Percentiles rank a stretch among this genome's conserved stretches.
phyloP scores from a whole-genome alignment of 2,888 invertebrate species.

The Anoncus sp. region DNA sequence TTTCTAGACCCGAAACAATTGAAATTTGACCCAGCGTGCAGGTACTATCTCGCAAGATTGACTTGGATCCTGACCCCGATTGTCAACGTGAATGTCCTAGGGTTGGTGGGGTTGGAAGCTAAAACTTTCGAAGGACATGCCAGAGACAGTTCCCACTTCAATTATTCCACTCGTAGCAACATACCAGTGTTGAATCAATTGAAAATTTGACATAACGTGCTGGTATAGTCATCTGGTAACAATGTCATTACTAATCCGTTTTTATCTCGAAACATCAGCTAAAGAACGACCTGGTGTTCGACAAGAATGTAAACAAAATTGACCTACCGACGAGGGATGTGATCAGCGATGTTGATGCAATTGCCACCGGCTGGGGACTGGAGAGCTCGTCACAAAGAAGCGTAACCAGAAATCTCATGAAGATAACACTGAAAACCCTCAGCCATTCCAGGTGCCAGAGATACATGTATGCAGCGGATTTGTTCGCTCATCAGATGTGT shows the following conservation, averaged over 20 bases:
- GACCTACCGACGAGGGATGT: conserved; percentile 20
- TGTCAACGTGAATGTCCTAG: no score
- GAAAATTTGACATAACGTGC: no score
- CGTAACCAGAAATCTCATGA: not conserved
- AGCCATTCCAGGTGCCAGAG: not conserved
- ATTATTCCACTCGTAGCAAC: no score
- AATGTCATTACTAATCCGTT: not conserved
- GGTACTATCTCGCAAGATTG: no score
- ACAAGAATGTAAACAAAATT: conserved; percentile 34
- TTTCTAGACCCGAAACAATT: no score
- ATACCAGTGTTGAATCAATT: no score
- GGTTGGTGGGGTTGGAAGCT: not conserved
- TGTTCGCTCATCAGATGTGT: conserved; percentile 44
- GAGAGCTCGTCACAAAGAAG: not conserved
- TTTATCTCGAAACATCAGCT: conserved; percentile 20
- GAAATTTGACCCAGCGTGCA: no score
- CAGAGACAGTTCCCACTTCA: no score
- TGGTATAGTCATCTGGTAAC: no score
- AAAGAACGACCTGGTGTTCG: conserved; percentile 4
- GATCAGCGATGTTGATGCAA: conserved; percentile 1
- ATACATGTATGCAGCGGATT: not conserved
- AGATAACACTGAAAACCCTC: conserved; percentile 37
- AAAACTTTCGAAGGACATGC: no score
- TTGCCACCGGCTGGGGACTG: conserved; percentile 54
- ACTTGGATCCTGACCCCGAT: no score